Evolutionary conservation across 1,140 invertebrate genomes (phyloP).

Genomic region (Odontomachus brunneus): DNA sequence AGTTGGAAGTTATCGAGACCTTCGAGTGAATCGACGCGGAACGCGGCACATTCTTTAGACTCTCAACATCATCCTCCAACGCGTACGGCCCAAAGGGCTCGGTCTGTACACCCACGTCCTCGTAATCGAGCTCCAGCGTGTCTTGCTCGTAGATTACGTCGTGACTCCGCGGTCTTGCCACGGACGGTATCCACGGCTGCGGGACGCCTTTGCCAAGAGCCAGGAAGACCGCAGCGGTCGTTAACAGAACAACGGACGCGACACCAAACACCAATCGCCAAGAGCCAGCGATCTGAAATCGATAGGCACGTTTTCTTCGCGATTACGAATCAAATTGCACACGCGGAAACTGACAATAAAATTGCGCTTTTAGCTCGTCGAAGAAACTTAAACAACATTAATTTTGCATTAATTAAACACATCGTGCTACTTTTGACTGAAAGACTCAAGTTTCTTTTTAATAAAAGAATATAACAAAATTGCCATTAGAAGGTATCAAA

Average conservation of each 20-base stretch:
- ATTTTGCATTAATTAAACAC: too few species aligned
- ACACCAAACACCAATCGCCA: conserved; percentile 87
- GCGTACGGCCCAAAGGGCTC: conserved; percentile 80
- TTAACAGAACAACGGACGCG: conserved; percentile 85
- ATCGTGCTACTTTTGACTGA: too few species aligned
- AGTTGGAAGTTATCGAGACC: conserved; percentile 70
- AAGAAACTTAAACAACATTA: too few species aligned
- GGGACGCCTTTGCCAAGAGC: conserved; percentile 86
- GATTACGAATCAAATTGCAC: neutral
- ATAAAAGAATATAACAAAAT: neutral
- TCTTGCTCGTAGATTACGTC: conserved; percentile 85
- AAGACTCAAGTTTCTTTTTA: too few species aligned
- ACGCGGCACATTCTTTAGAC: conserved; percentile 75
- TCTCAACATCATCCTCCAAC: conserved; percentile 76
- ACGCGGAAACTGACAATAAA: neutral
- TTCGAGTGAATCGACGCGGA: conserved; percentile 78
- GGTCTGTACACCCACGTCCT: conserved; percentile 84
- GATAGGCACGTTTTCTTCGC: neutral
- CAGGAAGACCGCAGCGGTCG: conserved; percentile 86
- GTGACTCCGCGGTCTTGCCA: conserved; percentile 82
- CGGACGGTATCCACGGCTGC: conserved; percentile 86
- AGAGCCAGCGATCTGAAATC: conserved; percentile 86
- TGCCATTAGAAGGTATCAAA: neutral
- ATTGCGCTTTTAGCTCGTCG: neutral
- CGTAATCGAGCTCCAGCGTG: conserved; percentile 82